Evolutionary conservation across 2,888 invertebrate species (phyloP).

Genomic region (Drosophila macrospina): DNA sequence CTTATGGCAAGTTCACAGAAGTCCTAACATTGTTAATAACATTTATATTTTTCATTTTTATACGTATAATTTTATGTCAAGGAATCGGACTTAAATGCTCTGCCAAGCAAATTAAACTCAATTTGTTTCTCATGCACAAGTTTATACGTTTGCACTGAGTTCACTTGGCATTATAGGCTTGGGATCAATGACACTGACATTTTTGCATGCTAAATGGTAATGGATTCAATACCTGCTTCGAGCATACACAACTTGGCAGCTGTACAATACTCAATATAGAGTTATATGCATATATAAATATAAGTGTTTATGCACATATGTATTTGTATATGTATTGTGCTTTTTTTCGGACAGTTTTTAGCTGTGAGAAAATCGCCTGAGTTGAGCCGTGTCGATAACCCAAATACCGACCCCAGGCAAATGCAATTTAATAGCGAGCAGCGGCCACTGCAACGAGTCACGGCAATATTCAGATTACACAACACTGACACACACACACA

Average conservation of each 20-base stretch:
- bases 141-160: conserved; percentile 17
- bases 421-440: conserved; percentile 60
- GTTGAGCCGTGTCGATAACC: conserved; percentile 62
- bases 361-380: conserved; percentile 6
- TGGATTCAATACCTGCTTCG: not conserved
- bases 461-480: conserved; percentile 72
- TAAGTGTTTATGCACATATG: not conserved
- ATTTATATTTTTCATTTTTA: not conserved
- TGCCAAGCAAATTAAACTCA: not conserved
- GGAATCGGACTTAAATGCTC: not conserved
- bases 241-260: not conserved
- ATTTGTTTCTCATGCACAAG: conserved; percentile 12
- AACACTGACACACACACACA: conserved; percentile 26
- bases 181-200: conserved; percentile 34
- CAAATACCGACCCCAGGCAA: conserved; percentile 57
- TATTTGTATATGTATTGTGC: not conserved
- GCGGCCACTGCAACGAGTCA: conserved; percentile 65
- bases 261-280: conserved; percentile 11
- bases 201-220: conserved; percentile 2
- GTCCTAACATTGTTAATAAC: no score
- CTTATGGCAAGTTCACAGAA: no score
- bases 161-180: conserved; percentile 1
- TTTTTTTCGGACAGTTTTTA: conserved; percentile 13
- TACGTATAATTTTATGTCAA: no score
- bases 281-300: not conserved